Conservation (phyloP, 2,113 vertebrate genomes). For the Corythornis vintsioides region DNA sequence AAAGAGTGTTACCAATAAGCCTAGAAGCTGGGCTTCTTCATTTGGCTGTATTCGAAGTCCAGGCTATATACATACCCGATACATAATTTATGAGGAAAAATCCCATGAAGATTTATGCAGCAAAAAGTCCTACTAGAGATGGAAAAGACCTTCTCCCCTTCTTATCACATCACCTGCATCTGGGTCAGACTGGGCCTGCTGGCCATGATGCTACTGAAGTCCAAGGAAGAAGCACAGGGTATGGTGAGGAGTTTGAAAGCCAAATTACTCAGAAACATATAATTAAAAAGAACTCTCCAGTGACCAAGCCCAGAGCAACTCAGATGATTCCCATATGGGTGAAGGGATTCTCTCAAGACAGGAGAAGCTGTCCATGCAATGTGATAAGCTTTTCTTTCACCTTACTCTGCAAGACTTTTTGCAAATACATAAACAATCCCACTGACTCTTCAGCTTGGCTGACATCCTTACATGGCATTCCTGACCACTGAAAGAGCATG, state of each 20-base stretch:
- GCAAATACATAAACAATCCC: constrained; percentile 2
- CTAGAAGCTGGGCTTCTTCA: background rate
- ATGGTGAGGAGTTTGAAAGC: background rate
- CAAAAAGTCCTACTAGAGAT: background rate
- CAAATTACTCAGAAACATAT: background rate
- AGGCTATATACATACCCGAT: background rate
- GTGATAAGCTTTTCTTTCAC: background rate
- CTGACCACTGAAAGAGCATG: background rate
- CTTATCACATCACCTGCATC: background rate
- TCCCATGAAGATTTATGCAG: background rate
- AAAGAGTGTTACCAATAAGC: background rate
- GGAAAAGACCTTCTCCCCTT: background rate
- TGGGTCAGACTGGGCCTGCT: background rate
- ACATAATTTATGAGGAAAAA: background rate
- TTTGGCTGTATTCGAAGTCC: background rate
- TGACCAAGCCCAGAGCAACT: background rate
- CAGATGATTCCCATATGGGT: background rate
- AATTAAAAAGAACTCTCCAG: background rate
- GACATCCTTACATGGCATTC: background rate
- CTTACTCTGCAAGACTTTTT: background rate
- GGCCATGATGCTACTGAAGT: background rate
- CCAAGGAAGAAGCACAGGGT: background rate
- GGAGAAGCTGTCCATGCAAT: background rate
- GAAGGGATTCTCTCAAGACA: background rate
- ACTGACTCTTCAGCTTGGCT: background rate